Evolutionary conservation across 2,113 vertebrate species (phyloP).

Genomic region (Charadrius vociferus): DNA sequence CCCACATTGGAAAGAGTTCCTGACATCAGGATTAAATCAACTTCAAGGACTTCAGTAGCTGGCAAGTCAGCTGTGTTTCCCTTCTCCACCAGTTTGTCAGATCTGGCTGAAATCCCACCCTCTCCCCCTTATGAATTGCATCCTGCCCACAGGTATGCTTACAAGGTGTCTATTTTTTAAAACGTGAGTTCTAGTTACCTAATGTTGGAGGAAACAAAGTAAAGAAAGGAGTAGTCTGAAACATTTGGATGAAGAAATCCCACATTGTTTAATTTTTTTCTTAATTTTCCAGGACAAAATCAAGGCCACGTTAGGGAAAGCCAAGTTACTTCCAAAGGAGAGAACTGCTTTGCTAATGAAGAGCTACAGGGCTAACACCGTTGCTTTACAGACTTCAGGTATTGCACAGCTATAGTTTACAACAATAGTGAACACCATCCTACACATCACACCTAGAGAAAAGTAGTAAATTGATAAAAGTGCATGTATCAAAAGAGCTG

Average conservation of each 20-base stretch:
- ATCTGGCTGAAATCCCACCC: background rate
- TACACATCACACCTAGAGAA: background rate
- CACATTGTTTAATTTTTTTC: background rate
- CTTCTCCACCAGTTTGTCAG: background rate
- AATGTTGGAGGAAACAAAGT: fast-evolving
- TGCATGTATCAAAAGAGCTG: background rate
- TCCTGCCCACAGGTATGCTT: background rate
- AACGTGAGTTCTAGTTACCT: background rate
- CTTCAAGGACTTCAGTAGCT: background rate
- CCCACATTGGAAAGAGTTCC: conserved; percentile 8
- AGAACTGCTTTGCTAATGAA: background rate
- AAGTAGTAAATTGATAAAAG: background rate
- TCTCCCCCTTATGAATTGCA: background rate
- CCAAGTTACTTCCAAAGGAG: background rate
- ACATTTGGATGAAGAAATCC: background rate
- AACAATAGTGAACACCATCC: background rate
- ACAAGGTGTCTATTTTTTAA: background rate
- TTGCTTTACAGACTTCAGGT: background rate
- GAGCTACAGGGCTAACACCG: background rate
- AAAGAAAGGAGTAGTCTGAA: background rate
- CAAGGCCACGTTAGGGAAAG: background rate
- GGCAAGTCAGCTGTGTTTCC: background rate
- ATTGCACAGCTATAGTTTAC: background rate
- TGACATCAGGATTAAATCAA: conserved; percentile 49
- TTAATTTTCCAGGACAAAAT: background rate